These are phyloP conservation scores for Kryphioiulus occultus DNA, from an alignment of 2,888 invertebrate species.

Conservation along the genomic window DNA sequence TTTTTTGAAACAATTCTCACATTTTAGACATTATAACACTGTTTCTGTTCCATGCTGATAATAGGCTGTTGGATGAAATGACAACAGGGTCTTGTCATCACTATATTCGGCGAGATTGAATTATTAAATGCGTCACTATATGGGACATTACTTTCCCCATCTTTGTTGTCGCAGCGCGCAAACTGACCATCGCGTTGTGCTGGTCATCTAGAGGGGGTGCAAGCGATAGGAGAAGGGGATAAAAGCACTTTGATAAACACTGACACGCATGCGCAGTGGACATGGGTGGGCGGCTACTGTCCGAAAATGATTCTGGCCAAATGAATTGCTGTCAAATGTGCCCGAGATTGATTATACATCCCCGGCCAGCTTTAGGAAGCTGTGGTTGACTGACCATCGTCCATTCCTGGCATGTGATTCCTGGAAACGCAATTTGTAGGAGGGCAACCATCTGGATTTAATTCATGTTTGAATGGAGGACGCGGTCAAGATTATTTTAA, in stretches of 20 bases:
- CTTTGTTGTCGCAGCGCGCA: neutral
- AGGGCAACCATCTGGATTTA: neutral
- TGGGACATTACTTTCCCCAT: neutral
- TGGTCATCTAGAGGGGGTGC: neutral
- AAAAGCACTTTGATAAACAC: neutral
- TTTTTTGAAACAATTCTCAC: no score
- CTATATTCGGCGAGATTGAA: neutral
- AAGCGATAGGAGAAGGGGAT: neutral
- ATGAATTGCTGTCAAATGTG: neutral
- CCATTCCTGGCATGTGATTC: no score
- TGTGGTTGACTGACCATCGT: neutral
- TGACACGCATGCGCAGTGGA: neutral
- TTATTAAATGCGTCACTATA: neutral
- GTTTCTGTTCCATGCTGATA: no score
- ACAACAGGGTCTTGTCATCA: neutral
- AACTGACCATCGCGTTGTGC: neutral
- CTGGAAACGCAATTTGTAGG: neutral
- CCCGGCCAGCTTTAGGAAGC: neutral
- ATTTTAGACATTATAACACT: no score
- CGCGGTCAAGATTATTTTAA: neutral
- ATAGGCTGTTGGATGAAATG: neutral
- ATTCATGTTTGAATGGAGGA: neutral
- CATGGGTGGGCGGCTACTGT: neutral
- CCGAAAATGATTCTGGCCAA: neutral
- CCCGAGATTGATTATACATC: constrained; percentile 1